These are phyloP conservation scores for Pyrrhosoma nymphula DNA, from an alignment of 2,888 invertebrate genomes.

Conservation along the genomic window DNA sequence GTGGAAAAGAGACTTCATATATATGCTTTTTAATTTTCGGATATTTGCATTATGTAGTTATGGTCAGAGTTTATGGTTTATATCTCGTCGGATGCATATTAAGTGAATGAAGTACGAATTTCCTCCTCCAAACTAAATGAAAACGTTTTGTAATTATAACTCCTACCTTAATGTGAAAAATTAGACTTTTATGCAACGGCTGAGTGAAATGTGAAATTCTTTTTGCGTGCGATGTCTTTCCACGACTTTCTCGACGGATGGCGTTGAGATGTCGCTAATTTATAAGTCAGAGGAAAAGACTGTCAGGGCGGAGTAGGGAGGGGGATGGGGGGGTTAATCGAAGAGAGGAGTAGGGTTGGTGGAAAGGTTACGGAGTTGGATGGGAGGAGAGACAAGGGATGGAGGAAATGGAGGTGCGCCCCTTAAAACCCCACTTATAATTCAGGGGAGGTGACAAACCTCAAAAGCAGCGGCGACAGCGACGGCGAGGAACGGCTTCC, in stretches of 20 bases:
- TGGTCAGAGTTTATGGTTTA: neutral
- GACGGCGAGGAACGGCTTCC: neutral
- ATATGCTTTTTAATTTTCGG: too few relatives aligned
- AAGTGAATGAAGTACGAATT: too few relatives aligned
- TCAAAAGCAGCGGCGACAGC: conserved; percentile 14
- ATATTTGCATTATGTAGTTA: neutral
- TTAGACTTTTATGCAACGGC: neutral
- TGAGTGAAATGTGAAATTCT: neutral
- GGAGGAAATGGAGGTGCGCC: neutral
- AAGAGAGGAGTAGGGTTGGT: too few relatives aligned
- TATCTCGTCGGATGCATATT: neutral
- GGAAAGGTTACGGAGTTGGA: neutral
- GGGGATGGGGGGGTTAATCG: neutral
- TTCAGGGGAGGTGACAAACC: conserved; percentile 22
- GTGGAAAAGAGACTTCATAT: too few relatives aligned
- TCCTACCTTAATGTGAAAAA: neutral
- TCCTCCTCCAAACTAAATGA: too few relatives aligned
- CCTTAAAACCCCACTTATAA: neutral
- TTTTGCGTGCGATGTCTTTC: neutral
- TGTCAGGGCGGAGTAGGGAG: neutral
- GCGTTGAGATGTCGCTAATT: neutral
- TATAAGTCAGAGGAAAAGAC: neutral
- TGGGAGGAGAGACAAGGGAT: neutral
- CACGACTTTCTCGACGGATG: neutral
- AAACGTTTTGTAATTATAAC: neutral